Evolutionary conservation across 2,113 vertebrate genomes (phyloP).

Genomic region (Hippopotamus amphibius): DNA sequence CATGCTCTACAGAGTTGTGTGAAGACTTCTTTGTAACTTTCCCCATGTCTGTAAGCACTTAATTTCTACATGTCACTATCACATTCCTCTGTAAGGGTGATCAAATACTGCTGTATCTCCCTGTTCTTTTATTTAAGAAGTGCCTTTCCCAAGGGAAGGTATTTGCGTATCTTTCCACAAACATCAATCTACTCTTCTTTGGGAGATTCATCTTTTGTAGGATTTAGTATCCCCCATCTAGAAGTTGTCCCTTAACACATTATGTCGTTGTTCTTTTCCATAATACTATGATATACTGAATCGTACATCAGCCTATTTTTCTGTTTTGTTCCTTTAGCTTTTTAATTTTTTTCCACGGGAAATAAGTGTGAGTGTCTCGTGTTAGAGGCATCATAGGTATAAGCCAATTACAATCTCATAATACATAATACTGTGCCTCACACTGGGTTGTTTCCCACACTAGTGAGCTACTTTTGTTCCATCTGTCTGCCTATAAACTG

Average conservation of each 20-base stretch:
- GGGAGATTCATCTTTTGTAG: neutral
- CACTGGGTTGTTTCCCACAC: neutral
- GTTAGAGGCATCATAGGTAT: neutral
- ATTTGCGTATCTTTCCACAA: neutral
- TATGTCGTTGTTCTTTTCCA: neutral
- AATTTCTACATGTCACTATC: neutral
- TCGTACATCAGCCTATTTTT: neutral
- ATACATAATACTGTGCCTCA: neutral
- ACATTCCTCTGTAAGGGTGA: neutral
- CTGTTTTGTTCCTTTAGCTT: neutral
- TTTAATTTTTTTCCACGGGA: neutral
- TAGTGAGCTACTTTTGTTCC: neutral
- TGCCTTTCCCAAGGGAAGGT: neutral
- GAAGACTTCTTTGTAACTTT: neutral
- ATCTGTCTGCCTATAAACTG: neutral
- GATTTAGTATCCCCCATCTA: neutral
- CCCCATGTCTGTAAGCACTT: neutral
- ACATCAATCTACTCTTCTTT: neutral
- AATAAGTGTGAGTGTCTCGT: neutral
- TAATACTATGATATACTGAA: neutral
- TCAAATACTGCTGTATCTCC: neutral
- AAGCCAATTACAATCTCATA: neutral
- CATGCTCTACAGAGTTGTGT: neutral
- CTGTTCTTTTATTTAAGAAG: neutral
- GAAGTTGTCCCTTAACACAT: neutral